Evolutionary conservation across 2,888 invertebrate genomes (phyloP), one percentile per base, ranked within the genome.

Genomic region (Acleris cristana): DNA sequence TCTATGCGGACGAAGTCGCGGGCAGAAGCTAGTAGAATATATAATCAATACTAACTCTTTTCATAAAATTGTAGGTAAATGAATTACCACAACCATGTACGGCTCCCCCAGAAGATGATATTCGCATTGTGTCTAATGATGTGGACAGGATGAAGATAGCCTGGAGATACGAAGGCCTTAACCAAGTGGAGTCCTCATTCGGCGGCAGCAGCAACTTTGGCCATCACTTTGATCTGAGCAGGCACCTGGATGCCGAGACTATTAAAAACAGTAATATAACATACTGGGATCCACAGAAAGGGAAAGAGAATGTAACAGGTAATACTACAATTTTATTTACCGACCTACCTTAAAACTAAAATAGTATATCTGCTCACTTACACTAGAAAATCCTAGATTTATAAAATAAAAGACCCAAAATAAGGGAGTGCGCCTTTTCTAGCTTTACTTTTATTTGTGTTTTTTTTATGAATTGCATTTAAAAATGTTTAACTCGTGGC

Each of bases 141-240:
- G 80, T 88, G 48, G 94, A 94, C 72, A 95, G 96, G 74, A 95
- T 98, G 95, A 96, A 96, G 83, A 98, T 98, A 83, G 98, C 98
- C 0, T 98, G 98, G 96, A 93, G 98, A 69, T 98, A 98, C 86
- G 96, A 97, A 81, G 95, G 96, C 71, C 93, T 97, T 73, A 94
- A 94, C 40, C 92, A 94, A 67, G 93, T 95, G 0, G 94, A 96
- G 72, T 90, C 78, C 75, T 94, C 84, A 74, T 92, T 86, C 88
- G 93, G 89, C 74, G 88, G 77, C 71, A 87, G 81, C 72, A 85
- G 87, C 53, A 89, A 85, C 73, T 95, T 96, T 86, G 97, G 97
- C 0, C 97, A 97, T 83, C 95, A 96, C 80, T 98, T 96, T 89
- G 97, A 98, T 89, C 89, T 98, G 26, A 96, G 96, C 69, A 96